A percentile compares a stretch with the other conserved stretches of the same genome.
Conservation (phyloP, 2,113 vertebrate genomes). For the Anolis sagrei region DNA sequence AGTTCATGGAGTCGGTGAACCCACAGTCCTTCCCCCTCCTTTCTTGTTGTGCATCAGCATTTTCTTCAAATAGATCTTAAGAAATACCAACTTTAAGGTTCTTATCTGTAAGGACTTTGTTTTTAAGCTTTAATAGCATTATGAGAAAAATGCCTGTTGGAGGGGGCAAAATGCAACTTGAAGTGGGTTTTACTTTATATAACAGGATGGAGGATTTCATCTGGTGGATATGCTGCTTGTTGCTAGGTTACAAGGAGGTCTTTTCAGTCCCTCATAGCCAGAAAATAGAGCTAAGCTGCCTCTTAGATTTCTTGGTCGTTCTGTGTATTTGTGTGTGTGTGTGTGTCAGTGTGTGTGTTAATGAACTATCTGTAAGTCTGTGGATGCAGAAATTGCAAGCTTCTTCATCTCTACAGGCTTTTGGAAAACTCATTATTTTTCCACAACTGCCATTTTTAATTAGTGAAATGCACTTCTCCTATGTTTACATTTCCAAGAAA, state of each 20-base stretch:
- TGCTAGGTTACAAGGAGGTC: constrained; percentile 77
- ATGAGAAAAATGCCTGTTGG: constrained; percentile 22
- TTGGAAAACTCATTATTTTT: constrained; percentile 74
- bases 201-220: constrained; percentile 60
- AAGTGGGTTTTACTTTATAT: constrained; percentile 55
- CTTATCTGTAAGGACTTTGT: not conserved
- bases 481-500: not conserved
- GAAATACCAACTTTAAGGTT: constrained; percentile 1
- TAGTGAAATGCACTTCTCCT: constrained; percentile 66
- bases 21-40: not conserved
- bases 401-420: constrained; percentile 49
- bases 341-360: constrained; percentile 3
- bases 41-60: not conserved
- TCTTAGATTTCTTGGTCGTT: constrained; percentile 60
- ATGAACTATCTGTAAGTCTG: constrained; percentile 57
- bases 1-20: not conserved
- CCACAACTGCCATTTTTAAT: constrained; percentile 60
- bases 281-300: constrained; percentile 71
- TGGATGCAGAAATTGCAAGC: constrained; percentile 75
- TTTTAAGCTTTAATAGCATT: constrained; percentile 41
- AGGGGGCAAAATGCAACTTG: constrained; percentile 39
- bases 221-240: constrained; percentile 64
- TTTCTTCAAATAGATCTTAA: constrained; percentile 28
- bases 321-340: constrained; percentile 31
- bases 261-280: constrained; percentile 51